These are phyloP conservation scores for Hippocampus comes DNA, from an alignment of 2,113 vertebrate genomes.

Conservation along the genomic window DNA sequence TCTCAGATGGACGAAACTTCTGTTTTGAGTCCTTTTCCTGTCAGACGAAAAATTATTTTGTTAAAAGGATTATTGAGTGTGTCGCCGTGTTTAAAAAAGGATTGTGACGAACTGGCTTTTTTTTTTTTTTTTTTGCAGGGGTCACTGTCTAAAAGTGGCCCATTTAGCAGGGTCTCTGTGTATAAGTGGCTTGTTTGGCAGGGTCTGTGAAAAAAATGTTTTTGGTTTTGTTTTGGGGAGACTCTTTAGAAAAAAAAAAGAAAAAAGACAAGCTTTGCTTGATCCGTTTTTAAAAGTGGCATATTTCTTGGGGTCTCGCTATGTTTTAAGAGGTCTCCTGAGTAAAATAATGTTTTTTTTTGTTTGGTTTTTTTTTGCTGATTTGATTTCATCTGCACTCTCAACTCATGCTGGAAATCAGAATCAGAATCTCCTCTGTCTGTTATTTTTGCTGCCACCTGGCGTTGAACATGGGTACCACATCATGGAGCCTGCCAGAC, in stretches of 20 bases:
- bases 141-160: neutral
- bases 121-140: neutral
- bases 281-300: too few relatives aligned
- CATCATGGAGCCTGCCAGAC: neutral
- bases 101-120: too few relatives aligned
- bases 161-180: neutral
- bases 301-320: neutral
- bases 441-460: neutral
- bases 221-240: too few relatives aligned
- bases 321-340: neutral
- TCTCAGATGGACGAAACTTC: neutral
- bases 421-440: neutral
- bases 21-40: neutral
- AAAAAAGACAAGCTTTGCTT: too few relatives aligned
- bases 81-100: neutral
- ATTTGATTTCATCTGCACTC: neutral
- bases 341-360: neutral
- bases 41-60: neutral
- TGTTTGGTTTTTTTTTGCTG: neutral
- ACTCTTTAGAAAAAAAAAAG: too few relatives aligned
- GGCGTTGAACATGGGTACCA: neutral
- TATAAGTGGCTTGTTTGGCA: neutral
- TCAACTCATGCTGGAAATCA: neutral
- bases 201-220: too few relatives aligned
- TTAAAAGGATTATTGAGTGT: neutral